Evolutionary conservation across 2,797 vertebrate species (phyloP), one percentile per base, ranked within the genome.

Genomic region (Calcarius lapponicus): DNA sequence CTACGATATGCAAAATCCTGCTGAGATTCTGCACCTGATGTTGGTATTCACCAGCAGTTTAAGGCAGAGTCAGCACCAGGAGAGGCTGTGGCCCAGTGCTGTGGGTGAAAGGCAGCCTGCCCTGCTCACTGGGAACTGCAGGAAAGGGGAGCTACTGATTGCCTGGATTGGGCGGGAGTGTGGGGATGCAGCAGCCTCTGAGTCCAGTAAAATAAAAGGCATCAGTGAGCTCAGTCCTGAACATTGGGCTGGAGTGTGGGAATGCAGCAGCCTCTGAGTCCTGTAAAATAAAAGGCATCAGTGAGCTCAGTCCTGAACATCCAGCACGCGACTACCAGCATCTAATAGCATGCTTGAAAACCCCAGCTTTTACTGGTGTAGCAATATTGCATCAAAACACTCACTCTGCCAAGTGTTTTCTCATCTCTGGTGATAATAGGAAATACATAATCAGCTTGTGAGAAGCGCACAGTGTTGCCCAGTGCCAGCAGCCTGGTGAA

Each of bases 71-170:
- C 29, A 71, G 60, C 24, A 28, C 10, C 70, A 53, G 70, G 42
- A 72, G 50, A 45, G 21, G 42, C 32, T 40, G 15, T 25, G 40
- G 45, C 71, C 29, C 32, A 13, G 21, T 1, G 17, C 29, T 74
- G 34, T 0, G 43, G 18, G 7, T 32, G 42, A 43, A 47, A 92
- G 47, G 20, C 70, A 86, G 32, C 42, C 45, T 67, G 22, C 32
- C 18, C 36, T 56, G 22, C n/a, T 34, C n/a, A 3, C 19, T 36
- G 0, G 1, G 31, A 19, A 4, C 36, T 32, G 22, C 0, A 3
- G 21, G 36, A 32, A 50, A 16, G 40, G 28, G 53, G 24, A 40
- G 42, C 25, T 75, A 2, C 36, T 28, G 17, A 13, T 42, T n/a
- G 17, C 12, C 47, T 26, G 45, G 16, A 13, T 21, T 1, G 7